Percentiles rank a stretch among this genome's conserved stretches.
phyloP scores from a whole-genome alignment of 2,888 invertebrate genomes.

The Julus scandinavius region DNA sequence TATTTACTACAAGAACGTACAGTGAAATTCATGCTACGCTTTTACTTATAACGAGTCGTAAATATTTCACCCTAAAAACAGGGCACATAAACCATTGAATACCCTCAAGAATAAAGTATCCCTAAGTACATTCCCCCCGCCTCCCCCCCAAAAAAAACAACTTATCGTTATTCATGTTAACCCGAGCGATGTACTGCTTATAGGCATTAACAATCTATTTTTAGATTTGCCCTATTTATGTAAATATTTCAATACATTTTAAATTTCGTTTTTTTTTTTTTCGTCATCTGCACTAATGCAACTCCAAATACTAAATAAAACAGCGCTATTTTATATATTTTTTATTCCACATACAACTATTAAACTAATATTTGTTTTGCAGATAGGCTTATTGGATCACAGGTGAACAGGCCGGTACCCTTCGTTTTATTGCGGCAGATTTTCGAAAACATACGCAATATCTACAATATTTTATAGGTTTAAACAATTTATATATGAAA shows the following conservation, averaged over 20 bases:
- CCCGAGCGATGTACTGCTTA: neutral
- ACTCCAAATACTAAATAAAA: neutral
- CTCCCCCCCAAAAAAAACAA: no score
- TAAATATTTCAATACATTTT: neutral
- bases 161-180: neutral
- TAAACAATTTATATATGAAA: neutral
- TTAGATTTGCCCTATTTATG: constrained; percentile 3
- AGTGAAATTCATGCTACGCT: neutral
- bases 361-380: constrained; percentile 10
- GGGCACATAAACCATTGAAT: neutral
- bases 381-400: constrained; percentile 1
- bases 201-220: neutral
- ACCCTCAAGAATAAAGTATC: neutral
- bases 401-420: constrained; percentile 1
- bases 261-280: neutral
- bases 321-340: neutral
- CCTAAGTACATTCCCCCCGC: neutral
- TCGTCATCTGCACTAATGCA: constrained; percentile 2
- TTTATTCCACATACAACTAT: neutral
- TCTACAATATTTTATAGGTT: neutral
- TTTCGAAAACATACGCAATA: neutral
- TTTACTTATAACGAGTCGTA: neutral
- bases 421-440: neutral
- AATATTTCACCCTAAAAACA: neutral
- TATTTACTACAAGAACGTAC: neutral